phyloP scores from a whole-genome alignment of 2,797 vertebrate genomes.

The Uromys caudimaculatus region DNA sequence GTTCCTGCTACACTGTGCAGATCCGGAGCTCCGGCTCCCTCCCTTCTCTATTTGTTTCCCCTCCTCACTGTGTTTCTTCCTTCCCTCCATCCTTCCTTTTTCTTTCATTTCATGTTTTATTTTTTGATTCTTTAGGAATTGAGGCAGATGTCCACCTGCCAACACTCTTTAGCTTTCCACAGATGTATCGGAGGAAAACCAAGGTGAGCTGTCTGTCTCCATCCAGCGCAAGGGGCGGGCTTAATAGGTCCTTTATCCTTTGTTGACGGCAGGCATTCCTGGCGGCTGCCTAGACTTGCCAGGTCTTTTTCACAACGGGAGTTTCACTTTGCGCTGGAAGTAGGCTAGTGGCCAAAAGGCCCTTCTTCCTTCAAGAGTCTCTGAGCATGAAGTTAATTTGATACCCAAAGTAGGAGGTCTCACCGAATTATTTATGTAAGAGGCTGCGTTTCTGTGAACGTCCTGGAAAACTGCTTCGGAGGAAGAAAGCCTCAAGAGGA shows the following conservation, averaged over 20 bases:
- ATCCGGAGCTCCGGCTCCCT: not conserved
- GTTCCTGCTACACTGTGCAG: not conserved
- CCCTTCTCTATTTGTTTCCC: too few relatives aligned
- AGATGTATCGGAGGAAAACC: not conserved
- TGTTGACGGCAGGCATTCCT: not conserved
- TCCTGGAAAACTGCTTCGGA: constrained; percentile 18
- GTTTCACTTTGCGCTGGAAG: constrained; percentile 51
- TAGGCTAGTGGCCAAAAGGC: constrained; percentile 34
- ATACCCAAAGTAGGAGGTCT: not conserved
- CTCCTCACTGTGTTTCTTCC: too few relatives aligned
- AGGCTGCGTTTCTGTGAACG: not conserved
- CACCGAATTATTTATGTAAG: not conserved
- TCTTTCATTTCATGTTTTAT: not conserved
- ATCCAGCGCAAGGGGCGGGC: not conserved
- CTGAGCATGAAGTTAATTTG: not conserved
- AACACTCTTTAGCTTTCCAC: not conserved
- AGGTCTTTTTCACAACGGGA: not conserved
- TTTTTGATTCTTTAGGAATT: not conserved
- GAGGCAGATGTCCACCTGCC: not conserved
- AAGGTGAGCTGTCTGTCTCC: not conserved
- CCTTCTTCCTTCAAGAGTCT: constrained; percentile 22
- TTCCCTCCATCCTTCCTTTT: too few relatives aligned
- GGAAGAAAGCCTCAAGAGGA: not conserved
- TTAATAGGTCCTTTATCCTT: not conserved
- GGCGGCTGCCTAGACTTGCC: not conserved